phyloP scores from a whole-genome alignment of 35 echinoderm and acorn worm species.

The Strongylocentrotus purpuratus region DNA sequence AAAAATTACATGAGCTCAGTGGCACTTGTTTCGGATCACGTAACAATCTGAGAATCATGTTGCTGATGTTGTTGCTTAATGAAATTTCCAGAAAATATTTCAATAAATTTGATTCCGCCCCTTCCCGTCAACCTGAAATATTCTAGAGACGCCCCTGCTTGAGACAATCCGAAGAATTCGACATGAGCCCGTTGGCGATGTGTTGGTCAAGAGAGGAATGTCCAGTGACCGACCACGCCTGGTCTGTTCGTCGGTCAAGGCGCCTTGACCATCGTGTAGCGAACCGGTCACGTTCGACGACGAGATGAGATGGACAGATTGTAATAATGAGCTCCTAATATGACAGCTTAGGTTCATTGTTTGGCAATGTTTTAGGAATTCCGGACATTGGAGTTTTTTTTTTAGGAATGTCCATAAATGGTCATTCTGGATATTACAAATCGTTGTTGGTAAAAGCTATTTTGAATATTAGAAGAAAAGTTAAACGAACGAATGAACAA shows the following conservation, averaged over 20 bases:
- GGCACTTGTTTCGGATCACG: too few species aligned
- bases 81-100: too few species aligned
- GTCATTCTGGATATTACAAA: background rate
- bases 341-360: background rate
- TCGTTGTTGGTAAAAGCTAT: too few species aligned
- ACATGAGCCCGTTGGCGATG: background rate
- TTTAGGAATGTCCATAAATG: background rate
- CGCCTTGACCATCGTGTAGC: background rate
- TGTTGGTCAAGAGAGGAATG: background rate
- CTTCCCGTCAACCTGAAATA: too few species aligned
- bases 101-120: too few species aligned
- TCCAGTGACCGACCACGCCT: slow-evolving; percentile 4
- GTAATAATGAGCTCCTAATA: background rate
- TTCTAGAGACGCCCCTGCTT: background rate
- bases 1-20: too few species aligned
- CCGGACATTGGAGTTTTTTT: background rate
- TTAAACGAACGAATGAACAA: too few species aligned
- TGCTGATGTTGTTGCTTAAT: too few species aligned
- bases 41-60: too few species aligned
- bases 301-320: background rate
- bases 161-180: background rate
- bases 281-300: background rate
- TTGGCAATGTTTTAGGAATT: background rate
- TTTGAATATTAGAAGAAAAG: too few species aligned
- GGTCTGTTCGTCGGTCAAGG: background rate